phyloP scores from a whole-genome alignment of 2,888 invertebrate genomes.

The Xylota sylvarum region DNA sequence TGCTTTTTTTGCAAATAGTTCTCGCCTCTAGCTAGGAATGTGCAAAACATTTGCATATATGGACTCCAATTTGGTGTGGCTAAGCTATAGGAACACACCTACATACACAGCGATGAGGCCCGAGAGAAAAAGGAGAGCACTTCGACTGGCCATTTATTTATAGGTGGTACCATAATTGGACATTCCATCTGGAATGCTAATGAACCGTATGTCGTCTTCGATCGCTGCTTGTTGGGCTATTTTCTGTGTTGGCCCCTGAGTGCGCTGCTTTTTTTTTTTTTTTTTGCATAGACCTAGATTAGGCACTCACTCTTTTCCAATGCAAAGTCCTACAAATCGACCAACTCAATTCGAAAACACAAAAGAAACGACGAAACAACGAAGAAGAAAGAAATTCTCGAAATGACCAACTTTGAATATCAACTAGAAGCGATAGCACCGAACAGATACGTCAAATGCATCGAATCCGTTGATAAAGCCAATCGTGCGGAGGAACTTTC shows the following conservation, averaged over 20 bases:
- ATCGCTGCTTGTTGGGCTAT: conserved; percentile 47
- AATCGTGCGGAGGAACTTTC: conserved; percentile 65
- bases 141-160: conserved; percentile 70
- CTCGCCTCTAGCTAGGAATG: conserved; percentile 56
- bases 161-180: conserved; percentile 77
- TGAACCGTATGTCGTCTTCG: conserved; percentile 26
- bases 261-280: conserved; percentile 57
- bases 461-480: conserved; percentile 44
- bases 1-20: conserved; percentile 50
- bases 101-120: conserved; percentile 14
- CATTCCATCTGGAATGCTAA: conserved; percentile 75
- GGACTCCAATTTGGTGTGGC: conserved; percentile 60
- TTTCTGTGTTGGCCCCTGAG: conserved; percentile 43
- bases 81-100: conserved; percentile 35
- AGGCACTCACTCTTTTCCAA: conserved; percentile 57
- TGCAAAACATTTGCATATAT: conserved; percentile 69
- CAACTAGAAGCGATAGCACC: conserved; percentile 60
- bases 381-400: conserved; percentile 71
- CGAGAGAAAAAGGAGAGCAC: conserved; percentile 70
- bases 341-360: conserved; percentile 50
- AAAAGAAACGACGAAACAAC: conserved; percentile 37
- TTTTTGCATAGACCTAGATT: conserved; percentile 77
- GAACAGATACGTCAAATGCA: conserved; percentile 65
- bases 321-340: conserved; percentile 69
- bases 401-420: conserved; percentile 76